Conservation (phyloP, 2,797 vertebrate genomes). For the Oreonectes daqikongensis region DNA sequence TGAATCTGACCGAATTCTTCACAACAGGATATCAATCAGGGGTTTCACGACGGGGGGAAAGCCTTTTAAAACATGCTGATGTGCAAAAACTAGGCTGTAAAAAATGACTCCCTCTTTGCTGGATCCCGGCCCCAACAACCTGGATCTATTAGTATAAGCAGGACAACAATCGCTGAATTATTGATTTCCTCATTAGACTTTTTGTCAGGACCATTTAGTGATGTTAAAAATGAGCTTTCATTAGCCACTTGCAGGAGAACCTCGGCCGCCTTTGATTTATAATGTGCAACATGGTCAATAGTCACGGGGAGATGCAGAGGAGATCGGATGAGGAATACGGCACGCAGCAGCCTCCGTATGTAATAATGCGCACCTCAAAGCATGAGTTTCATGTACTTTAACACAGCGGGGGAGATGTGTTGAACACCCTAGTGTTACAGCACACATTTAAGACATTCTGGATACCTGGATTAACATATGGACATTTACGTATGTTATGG, state of each 20-base stretch:
- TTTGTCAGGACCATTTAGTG: slow-evolving; percentile 96
- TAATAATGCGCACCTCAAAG: slow-evolving; percentile 54
- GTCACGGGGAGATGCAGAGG: slow-evolving; percentile 52
- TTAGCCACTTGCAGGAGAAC: slow-evolving; percentile 86
- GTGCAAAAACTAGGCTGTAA: slow-evolving; percentile 70
- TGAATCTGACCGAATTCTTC: slow-evolving; percentile 34
- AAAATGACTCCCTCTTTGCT: slow-evolving; percentile 69
- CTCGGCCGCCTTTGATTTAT: slow-evolving; percentile 88
- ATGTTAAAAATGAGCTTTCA: slow-evolving; percentile 93
- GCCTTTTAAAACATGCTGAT: slow-evolving; percentile 73
- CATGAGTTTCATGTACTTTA: slow-evolving; percentile 40
- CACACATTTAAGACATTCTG: slow-evolving; percentile 8
- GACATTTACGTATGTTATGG: slow-evolving; percentile 16
- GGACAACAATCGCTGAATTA: slow-evolving; percentile 92
- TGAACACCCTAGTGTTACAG: slow-evolving; percentile 23
- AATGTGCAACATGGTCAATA: slow-evolving; percentile 87
- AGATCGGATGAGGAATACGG: slow-evolving; percentile 61
- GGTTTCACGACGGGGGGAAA: slow-evolving; percentile 37
- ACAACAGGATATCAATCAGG: slow-evolving; percentile 65
- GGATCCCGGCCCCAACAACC: slow-evolving; percentile 69
- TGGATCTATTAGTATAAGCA: slow-evolving; percentile 85
- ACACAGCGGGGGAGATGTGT: slow-evolving; percentile 27
- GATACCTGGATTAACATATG: slow-evolving; percentile 1
- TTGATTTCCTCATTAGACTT: slow-evolving; percentile 90
- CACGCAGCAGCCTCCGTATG: slow-evolving; percentile 37